Base-by-base conservation (phyloP, 2,113 vertebrate species). In the Actenoides hombroni region DNA sequence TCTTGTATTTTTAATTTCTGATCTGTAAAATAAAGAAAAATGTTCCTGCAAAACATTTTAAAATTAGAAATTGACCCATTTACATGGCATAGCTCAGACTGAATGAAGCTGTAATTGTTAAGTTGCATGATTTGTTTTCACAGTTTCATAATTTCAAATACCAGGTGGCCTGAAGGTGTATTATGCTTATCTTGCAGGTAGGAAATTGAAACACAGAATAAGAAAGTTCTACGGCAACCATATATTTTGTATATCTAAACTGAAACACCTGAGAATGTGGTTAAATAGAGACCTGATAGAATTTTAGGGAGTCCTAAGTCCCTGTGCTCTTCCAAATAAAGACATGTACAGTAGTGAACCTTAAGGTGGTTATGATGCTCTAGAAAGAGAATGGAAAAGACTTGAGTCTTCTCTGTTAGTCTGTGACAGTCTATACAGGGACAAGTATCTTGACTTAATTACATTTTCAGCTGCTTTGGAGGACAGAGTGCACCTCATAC, bases 391-490 rank as follows among this genome's bases (percentile, higher is more conserved):
- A 64, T 20, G 24, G 6, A 65, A 83, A 17, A 18, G 24, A 19
- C 63, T 60, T 40, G 16, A 77, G 7, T 23, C 71, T 69, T 49
- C 19, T 60, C 49, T 51, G 11, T 59, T 60, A 46, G 33, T 44
- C 46, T 70, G 5, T 68, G 44, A 69, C 33, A 26, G 44, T 57
- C 79, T 88, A 48, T 40, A 37, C 10, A 79, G 64, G 53, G 67
- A 76, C 53, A 75, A 91, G 13, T 63, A 80, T 88, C 79, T 90
- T 92, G 63, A 49, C 21, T 69, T 80, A 49, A 90, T 83, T 79
- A 76, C 18, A n/a, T 90, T 90, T 88, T 37, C 83, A 92, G 44
- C 53, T 90, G 67, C 69, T 94, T 83, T 69, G 54, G 71, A 90
- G 29, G 44, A 53, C 44, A 57, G 53, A 61, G 16, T 23, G 19